Conservation (phyloP, 2,113 vertebrate species). For the Vidua chalybeata region DNA sequence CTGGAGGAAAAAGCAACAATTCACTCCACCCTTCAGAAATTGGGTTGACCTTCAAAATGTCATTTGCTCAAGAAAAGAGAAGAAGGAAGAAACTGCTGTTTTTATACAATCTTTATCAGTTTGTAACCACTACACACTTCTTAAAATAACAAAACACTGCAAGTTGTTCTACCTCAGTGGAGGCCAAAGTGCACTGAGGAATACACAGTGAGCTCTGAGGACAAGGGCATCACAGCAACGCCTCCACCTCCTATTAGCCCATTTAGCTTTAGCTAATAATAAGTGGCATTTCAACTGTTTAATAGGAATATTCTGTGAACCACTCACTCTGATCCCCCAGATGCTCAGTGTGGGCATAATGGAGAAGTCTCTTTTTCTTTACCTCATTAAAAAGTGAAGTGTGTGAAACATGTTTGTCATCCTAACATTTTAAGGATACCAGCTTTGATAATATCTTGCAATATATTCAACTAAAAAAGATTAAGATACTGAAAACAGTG, state of each 20-base stretch:
- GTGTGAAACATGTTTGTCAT: background rate
- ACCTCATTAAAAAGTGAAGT: background rate
- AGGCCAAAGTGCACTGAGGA: background rate
- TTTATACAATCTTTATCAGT: background rate
- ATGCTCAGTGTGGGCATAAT: background rate
- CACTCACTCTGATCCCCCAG: background rate
- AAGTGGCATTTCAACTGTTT: background rate
- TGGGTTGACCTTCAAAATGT: background rate
- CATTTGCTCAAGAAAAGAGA: background rate
- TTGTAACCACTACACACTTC: background rate
- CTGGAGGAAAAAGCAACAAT: background rate
- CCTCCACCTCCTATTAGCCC: background rate
- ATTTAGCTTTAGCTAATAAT: background rate
- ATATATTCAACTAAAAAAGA: background rate
- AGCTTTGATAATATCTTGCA: background rate
- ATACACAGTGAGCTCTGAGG: background rate
- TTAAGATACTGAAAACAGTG: background rate
- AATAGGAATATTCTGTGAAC: background rate
- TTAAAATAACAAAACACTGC: background rate
- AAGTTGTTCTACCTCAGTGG: background rate
- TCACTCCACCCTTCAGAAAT: too few species aligned
- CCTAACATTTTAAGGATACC: background rate
- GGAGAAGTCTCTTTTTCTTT: background rate
- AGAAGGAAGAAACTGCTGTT: accelerated
- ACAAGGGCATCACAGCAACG: background rate